These are phyloP conservation scores for Celastrina argiolus DNA, from an alignment of 2,888 invertebrate genomes.

Conservation along the genomic window DNA sequence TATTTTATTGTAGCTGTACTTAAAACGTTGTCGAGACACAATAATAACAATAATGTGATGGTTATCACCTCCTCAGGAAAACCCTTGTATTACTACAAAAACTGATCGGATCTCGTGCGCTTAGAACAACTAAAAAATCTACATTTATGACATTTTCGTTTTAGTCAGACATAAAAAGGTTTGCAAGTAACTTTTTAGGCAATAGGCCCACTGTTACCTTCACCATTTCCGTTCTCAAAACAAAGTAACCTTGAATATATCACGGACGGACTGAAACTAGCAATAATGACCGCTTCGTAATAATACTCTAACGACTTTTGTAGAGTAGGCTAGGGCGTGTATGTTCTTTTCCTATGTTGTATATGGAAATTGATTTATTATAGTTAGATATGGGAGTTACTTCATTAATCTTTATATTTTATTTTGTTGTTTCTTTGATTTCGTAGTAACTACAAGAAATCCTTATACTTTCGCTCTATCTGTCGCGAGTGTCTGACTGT, in stretches of 20 bases:
- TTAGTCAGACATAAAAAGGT: background rate
- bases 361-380: background rate
- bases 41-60: too few species aligned
- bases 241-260: slow-evolving; percentile 4
- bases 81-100: background rate
- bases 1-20: too few species aligned
- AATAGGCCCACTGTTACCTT: background rate
- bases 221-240: slow-evolving; percentile 10
- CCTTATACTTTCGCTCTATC: too few species aligned
- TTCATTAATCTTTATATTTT: background rate
- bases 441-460: too few species aligned
- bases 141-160: background rate
- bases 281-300: slow-evolving; percentile 2
- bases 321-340: background rate
- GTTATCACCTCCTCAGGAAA: too few species aligned
- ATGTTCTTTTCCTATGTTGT: background rate
- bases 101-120: too few species aligned
- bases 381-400: too few species aligned
- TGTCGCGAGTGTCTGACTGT: too few species aligned
- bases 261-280: background rate
- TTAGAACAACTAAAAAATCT: background rate
- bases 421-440: background rate
- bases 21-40: too few species aligned
- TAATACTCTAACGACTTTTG: slow-evolving; percentile 1
- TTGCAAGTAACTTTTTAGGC: background rate